Evolutionary conservation across 1,140 invertebrate genomes (phyloP).

Genomic region (Drosophila nebulosa): DNA sequence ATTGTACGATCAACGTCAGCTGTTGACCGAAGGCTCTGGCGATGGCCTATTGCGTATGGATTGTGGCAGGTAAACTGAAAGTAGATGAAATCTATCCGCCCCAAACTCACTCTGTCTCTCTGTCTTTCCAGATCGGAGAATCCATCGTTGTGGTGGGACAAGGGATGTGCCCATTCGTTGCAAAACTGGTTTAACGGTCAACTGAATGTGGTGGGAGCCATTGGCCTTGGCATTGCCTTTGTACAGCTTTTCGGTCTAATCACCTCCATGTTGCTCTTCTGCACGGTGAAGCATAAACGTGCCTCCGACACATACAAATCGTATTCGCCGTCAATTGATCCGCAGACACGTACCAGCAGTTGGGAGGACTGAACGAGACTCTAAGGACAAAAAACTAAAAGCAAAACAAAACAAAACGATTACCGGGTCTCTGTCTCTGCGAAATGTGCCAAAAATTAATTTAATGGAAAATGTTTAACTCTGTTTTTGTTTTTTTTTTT

Average conservation of each 20-base stretch:
- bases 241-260: conserved; percentile 88
- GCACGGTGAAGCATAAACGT: conserved; percentile 87
- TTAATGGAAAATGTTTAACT: conserved; percentile 41
- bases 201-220: conserved; percentile 86
- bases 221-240: conserved; percentile 88
- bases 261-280: conserved; percentile 89
- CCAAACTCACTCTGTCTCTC: neutral
- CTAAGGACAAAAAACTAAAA: conserved; percentile 15
- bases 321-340: conserved; percentile 84
- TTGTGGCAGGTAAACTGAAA: conserved; percentile 62
- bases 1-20: conserved; percentile 79
- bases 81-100: neutral
- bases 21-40: conserved; percentile 81
- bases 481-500: conserved; percentile 37
- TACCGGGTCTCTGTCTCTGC: conserved; percentile 30
- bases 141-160: conserved; percentile 84
- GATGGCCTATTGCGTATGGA: conserved; percentile 65
- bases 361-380: conserved; percentile 80
- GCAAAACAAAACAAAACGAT: neutral
- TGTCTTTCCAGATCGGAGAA: conserved; percentile 81
- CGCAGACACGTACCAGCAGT: conserved; percentile 81
- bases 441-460: conserved; percentile 78
- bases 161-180: conserved; percentile 86
- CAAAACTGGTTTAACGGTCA: conserved; percentile 87
- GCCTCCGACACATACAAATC: conserved; percentile 87